Evolutionary conservation across 2,113 vertebrate genomes (phyloP).

Genomic region (Eudyptes chrysolophus): DNA sequence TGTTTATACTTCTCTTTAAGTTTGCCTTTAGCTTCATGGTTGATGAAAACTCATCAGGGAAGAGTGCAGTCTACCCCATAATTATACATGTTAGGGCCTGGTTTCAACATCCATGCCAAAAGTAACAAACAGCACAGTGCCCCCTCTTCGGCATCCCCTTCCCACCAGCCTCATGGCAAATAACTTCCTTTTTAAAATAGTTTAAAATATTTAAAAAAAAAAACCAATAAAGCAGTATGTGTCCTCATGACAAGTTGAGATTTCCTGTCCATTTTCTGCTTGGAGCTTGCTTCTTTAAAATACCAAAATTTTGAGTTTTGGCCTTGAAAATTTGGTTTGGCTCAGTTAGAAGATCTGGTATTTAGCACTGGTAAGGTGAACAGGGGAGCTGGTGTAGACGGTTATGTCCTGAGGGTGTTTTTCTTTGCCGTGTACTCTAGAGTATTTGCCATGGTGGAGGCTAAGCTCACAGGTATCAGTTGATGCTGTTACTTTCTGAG

Average conservation of each 20-base stretch:
- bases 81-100: neutral
- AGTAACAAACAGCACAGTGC: neutral
- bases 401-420: neutral
- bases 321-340: neutral
- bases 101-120: conserved; percentile 11
- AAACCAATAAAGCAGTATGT: neutral
- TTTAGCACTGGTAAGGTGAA: neutral
- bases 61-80: neutral
- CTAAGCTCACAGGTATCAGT: conserved; percentile 43
- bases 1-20: neutral
- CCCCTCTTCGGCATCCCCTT: neutral
- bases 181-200: neutral
- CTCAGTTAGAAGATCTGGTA: neutral
- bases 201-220: neutral
- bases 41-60: neutral
- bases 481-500: conserved; percentile 48
- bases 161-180: neutral
- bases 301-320: neutral
- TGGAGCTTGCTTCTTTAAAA: neutral
- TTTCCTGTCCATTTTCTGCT: neutral
- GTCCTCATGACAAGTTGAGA: neutral
- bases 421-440: neutral
- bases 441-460: neutral
- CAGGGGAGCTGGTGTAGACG: neutral
- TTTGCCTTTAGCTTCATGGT: neutral